These are phyloP conservation scores for Galeopsomyia nigrocyanea DNA, from an alignment of 2,888 invertebrate genomes.

Conservation along the genomic window DNA sequence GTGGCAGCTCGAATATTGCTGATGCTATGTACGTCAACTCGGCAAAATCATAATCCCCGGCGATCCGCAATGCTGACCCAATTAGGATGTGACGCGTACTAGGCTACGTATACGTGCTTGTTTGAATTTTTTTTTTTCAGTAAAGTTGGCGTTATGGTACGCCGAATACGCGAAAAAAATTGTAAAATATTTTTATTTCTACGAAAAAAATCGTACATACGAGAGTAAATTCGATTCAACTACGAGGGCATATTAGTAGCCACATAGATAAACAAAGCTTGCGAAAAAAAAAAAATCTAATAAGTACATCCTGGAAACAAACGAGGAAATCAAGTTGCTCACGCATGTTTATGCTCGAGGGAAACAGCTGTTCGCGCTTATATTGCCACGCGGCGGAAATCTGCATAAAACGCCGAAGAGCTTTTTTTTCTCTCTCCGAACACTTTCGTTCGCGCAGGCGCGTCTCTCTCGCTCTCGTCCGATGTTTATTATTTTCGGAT, in stretches of 20 bases:
- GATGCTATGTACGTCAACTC: not conserved
- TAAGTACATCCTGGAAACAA: slow-evolving; percentile 3
- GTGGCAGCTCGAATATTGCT: not conserved
- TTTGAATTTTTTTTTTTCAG: no score
- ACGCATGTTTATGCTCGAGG: slow-evolving; percentile 26
- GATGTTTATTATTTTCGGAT: slow-evolving; percentile 43
- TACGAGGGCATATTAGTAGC: no score
- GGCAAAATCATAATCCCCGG: slow-evolving; percentile 25
- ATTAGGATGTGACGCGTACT: slow-evolving; percentile 1
- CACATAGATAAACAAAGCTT: no score
- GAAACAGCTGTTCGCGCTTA: slow-evolving; percentile 32
- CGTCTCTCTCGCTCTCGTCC: not conserved
- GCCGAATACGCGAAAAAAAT: no score
- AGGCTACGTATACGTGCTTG: no score
- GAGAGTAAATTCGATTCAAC: no score
- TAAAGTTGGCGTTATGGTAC: no score
- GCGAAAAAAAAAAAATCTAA: slow-evolving; percentile 12
- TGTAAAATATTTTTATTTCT: no score
- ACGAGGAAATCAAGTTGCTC: slow-evolving; percentile 1
- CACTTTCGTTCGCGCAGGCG: not conserved
- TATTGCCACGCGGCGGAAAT: slow-evolving; percentile 17
- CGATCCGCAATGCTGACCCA: not conserved
- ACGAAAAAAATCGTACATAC: no score
- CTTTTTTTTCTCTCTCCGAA: slow-evolving; percentile 30
- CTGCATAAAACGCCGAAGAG: slow-evolving; percentile 33